Evolutionary conservation across 2,888 invertebrate genomes (phyloP), one percentile per base, ranked within the genome.

Genomic region (Odontocolon sp.): DNA sequence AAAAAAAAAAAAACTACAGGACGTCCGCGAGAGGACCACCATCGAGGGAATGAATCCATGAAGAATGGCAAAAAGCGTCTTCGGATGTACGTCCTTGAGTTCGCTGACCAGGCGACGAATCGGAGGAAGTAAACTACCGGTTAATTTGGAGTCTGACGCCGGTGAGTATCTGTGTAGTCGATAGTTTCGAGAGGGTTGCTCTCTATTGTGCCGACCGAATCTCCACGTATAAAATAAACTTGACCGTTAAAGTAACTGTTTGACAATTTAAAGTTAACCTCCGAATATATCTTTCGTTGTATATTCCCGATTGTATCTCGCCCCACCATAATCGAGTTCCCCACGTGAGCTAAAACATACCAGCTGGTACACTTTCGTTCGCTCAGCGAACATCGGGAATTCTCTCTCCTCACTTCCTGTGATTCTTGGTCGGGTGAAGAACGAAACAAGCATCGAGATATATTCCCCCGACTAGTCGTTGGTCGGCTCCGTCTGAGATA

Each of bases 81-180:
- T 21, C 3, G 47, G 47, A 47, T 47, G 9, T 9, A 11, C 26
- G 0, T n/a, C 47, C 26, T 23, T 16, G 23, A 47, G 23, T 11
- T 59, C 59, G 26, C 47, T 50, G 21, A 33, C 16, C 38, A 57
- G 31, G 52, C 57, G 66, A 52, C 21, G 42, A 52, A 59, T 33
- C 81, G 79, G 2, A 74, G 76, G 63, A 81, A 78, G 26, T 78
- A 82, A 66, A 66, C 50, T 40, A 31, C 61, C 76, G n/a, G 71
- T 63, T 6, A 73, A 82, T 36, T 74, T 83, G 1, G 78, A 67
- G 1, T 84, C 86, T 16, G 82, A 83, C 78, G 84, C 86, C 54
- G 87, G 87, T 87, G 74, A 79, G 78, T 80, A 56, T 31, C 16
- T 77, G 67, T 64, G 28, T 28, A 31, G 6, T 61, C 11, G 45